Percentiles rank a stretch among this genome's conserved stretches.
phyloP scores from a whole-genome alignment of 2,797 vertebrate species.

The Botia almorhae region DNA sequence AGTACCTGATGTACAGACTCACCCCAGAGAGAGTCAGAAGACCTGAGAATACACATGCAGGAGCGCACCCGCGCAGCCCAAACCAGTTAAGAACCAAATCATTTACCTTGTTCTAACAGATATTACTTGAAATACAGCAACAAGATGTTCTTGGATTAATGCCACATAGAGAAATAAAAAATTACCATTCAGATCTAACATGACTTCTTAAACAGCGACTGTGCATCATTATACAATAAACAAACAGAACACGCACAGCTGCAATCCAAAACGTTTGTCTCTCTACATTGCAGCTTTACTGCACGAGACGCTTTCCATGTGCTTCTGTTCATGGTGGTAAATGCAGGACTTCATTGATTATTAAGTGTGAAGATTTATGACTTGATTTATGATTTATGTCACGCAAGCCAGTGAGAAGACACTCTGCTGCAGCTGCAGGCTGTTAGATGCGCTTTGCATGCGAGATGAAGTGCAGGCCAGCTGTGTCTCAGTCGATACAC shows the following conservation, averaged over 20 bases:
- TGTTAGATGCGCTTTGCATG: not conserved
- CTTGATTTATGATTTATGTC: slow-evolving; percentile 26
- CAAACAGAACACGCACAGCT: not conserved
- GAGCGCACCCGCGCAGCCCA: slow-evolving; percentile 26
- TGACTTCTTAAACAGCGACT: not conserved
- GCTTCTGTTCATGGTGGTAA: slow-evolving; percentile 27
- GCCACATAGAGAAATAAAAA: not conserved
- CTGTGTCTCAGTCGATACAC: slow-evolving; percentile 1
- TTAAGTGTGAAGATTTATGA: not conserved
- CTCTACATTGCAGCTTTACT: slow-evolving; percentile 31
- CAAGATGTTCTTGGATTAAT: slow-evolving; percentile 7
- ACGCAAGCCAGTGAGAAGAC: slow-evolving; percentile 17
- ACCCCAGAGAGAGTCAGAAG: slow-evolving; percentile 77
- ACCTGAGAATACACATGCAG: slow-evolving; percentile 63
- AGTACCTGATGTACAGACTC: slow-evolving; percentile 78
- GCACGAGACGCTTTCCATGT: slow-evolving; percentile 32
- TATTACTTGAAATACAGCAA: not conserved
- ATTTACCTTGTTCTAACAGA: slow-evolving; percentile 1
- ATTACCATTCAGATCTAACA: slow-evolving; percentile 1
- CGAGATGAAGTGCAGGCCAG: not conserved
- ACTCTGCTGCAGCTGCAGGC: not conserved
- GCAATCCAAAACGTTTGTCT: not conserved
- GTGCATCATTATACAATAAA: not conserved
- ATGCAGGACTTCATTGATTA: slow-evolving; percentile 27
- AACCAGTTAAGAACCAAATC: slow-evolving; percentile 16